Evolutionary conservation across 2,797 vertebrate genomes (phyloP), one percentile per base, ranked within the genome.

Genomic region (Mus minutoides): DNA sequence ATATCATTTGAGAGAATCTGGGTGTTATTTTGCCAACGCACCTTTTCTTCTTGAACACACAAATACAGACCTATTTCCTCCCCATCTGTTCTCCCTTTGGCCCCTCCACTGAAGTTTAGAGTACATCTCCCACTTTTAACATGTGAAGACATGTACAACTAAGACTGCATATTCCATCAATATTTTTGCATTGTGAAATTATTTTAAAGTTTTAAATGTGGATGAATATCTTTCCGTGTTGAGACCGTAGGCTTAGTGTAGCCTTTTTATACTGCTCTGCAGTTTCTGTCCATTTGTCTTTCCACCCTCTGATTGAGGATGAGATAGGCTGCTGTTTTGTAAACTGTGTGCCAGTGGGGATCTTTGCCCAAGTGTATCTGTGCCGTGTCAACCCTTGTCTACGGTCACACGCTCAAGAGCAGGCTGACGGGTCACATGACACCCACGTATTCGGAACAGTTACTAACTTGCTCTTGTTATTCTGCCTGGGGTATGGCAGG

Each of bases 111-210:
- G 60, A 82, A 73, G 24, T 82, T 67, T 37, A 76, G 62, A 88
- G 37, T 2, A 0, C 6, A 43, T 24, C 31, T 14, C 22, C 12
- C 46, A 2, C 43, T 17, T 24, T 17, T 34, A 71, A 58, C 34
- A n/a, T 64, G 37, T 89, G 54, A 86, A 52, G 49, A 34, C 29
- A 40, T 56, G 46, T 69, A 75, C 19, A 17, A 40, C 49, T 75
- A 34, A 52, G 71, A 92, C 13, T 62, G 49, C 49, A 2, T 43
- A 14, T 82, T 60, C 60, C 0, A 26, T 26, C 52, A 29, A 22
- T 22, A 84, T 62, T 82, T 94, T 91, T 60, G 13, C 49, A 73
- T 52, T 69, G 11, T 78, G 40, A 91, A 85, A 58, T 92, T 77
- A 67, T 40, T 31, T 43, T 79, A 9, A 80, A 67, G 3, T n/a